Percentiles rank a stretch among this genome's conserved stretches.
These are phyloP conservation scores for Aethes cnicana DNA, from an alignment of 2,888 invertebrate species.

Conservation along the genomic window DNA sequence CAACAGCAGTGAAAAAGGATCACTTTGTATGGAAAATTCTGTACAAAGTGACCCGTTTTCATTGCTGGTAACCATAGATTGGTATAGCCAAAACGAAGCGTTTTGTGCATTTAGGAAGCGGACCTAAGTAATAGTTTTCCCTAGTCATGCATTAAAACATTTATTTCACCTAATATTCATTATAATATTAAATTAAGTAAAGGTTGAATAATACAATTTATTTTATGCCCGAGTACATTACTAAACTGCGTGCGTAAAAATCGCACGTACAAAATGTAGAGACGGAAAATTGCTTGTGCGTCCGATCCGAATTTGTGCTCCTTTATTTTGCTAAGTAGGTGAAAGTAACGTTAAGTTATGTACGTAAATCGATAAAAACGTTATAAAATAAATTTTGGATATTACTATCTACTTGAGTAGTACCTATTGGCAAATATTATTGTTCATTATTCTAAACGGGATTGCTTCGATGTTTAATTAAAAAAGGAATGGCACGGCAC, in stretches of 20 bases:
- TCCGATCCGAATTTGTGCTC: slow-evolving; percentile 5
- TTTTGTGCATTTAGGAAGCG: too few relatives aligned
- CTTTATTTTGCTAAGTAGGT: slow-evolving; percentile 30
- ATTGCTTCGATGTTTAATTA: background rate
- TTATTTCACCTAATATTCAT: too few relatives aligned
- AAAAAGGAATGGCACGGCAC: slow-evolving; percentile 2
- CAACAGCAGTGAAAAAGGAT: too few relatives aligned
- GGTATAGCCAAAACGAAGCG: too few relatives aligned
- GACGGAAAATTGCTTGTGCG: slow-evolving; percentile 14
- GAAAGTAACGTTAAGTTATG: slow-evolving; percentile 27
- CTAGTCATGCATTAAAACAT: too few relatives aligned
- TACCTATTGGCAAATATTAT: slow-evolving; percentile 2
- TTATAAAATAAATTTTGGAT: slow-evolving; percentile 1
- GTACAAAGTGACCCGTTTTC: too few relatives aligned
- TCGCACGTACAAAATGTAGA: slow-evolving; percentile 30
- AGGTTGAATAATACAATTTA: too few relatives aligned
- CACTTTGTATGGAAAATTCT: too few relatives aligned
- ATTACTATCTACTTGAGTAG: background rate
- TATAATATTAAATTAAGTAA: too few relatives aligned
- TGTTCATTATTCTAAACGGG: slow-evolving; percentile 12
- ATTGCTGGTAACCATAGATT: too few relatives aligned
- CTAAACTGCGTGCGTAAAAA: slow-evolving; percentile 31
- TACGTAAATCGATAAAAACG: slow-evolving; percentile 17
- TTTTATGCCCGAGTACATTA: too few relatives aligned
- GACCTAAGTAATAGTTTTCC: too few relatives aligned